Conservation (phyloP, 2,113 vertebrate genomes). For the Cyphomyrus plagiostoma region DNA sequence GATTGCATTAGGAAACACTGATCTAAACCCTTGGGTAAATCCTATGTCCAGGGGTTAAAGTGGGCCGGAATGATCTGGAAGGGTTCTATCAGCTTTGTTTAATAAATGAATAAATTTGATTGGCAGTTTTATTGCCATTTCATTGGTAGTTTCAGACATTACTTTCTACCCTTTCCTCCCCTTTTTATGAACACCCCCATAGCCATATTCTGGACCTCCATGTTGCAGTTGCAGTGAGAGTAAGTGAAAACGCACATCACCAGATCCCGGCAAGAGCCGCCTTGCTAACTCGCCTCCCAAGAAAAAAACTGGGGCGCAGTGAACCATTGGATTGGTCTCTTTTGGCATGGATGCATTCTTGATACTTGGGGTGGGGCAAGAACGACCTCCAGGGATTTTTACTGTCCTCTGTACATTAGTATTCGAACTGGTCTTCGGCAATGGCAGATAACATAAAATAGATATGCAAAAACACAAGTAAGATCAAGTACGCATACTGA, state of each 20-base stretch:
- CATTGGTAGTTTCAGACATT: not conserved
- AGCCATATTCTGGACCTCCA: not conserved
- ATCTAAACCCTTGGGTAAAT: not conserved
- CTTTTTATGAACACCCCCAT: not conserved
- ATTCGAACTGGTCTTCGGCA: not conserved
- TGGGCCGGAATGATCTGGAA: not conserved
- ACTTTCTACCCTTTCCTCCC: not conserved
- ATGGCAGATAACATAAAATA: not conserved
- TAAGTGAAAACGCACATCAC: not conserved
- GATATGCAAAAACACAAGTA: not conserved
- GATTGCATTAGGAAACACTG: not conserved
- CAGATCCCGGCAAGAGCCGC: not conserved
- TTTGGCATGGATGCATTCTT: not conserved
- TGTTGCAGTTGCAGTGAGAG: not conserved
- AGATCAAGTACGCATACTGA: too few species aligned
- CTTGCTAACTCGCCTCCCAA: not conserved
- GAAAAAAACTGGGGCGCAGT: not conserved
- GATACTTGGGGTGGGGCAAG: not conserved
- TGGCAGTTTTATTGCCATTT: not conserved
- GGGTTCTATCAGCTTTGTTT: not conserved
- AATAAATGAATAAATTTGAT: not conserved
- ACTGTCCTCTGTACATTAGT: too few species aligned
- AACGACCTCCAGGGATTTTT: not conserved
- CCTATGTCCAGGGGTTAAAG: not conserved
- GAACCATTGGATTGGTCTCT: too few species aligned